Base-by-base conservation (phyloP, 2,888 invertebrate species). In the Anorthoa munda region DNA sequence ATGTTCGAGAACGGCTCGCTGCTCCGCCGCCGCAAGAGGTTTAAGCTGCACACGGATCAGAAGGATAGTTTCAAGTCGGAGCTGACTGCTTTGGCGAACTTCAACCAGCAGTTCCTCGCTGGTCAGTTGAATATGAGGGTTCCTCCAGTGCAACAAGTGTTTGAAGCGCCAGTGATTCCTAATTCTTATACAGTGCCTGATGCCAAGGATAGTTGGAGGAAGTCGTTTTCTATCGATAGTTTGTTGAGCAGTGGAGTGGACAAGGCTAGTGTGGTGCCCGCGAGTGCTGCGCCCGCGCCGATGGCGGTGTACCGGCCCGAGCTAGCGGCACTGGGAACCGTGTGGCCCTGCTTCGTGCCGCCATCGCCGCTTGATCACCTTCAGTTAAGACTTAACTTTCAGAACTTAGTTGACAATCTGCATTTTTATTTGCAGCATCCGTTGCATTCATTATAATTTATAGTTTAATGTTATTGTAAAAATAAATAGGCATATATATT, bases 1-100 rank as follows among this genome's bases (percentile, higher is more conserved):
- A 98, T 98, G 98, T 98, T 98, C 92, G 98, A 99, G 92, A 99
- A 99, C 93, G 99, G 99, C n/a, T 98, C 98, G 70, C 97, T 98
- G 75, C 96, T 98, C 18, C 95, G 98, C 48, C 96, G 98, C 66
- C 96, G 98, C 82, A 98, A 98, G 93, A 96, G 98, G 17, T 98
- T 99, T 95, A 99, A 98, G 97, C 95, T 98, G 64, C 97, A 99
- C 90, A 98, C 98, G 50, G 87, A 88, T 75, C 83, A 89, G 21
- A 89, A 88, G 56, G 86, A 88, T 48, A 85, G 93, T 65, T 88
- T 97, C 55, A 97, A 97, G 83, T 97, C 97, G 77, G 97, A 97
- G 88, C 86, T 97, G 71, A 97, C 97, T 0, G 97, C 97, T 4
- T 91, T 97, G 79, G 97, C 97, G 97, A 97, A 97, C 86, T 96